Conservation (phyloP, 23 tunicate species). For the Ascidia mentula region DNA sequence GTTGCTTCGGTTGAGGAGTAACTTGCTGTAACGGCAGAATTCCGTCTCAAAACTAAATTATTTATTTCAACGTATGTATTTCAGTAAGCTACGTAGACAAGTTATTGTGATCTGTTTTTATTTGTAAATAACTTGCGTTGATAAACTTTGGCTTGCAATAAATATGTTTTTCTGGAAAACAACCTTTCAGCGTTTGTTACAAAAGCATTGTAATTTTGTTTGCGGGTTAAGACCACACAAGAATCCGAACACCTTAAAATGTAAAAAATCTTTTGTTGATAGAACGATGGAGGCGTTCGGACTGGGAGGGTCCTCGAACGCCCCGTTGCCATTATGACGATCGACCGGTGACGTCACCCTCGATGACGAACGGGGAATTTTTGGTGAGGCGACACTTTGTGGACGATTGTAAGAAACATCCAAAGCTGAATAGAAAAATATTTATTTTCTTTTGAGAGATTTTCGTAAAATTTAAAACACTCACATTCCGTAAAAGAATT, state of each 20-base stretch:
- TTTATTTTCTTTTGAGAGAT: background rate
- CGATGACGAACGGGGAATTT: background rate
- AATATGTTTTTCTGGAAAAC: too few relatives aligned
- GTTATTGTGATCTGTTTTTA: too few relatives aligned
- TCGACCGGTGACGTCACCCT: slow-evolving; percentile 14
- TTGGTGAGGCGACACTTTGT: slow-evolving; percentile 9
- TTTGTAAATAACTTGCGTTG: too few relatives aligned
- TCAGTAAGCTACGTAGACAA: too few relatives aligned
- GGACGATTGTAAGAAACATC: background rate
- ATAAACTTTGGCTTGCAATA: too few relatives aligned
- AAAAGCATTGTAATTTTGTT: too few relatives aligned
- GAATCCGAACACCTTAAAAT: slow-evolving; percentile 43
- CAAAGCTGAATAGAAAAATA: background rate
- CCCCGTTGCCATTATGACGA: background rate
- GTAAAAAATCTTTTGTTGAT: slow-evolving; percentile 40
- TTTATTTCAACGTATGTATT: too few relatives aligned
- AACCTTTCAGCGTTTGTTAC: too few relatives aligned
- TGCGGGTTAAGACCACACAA: too few relatives aligned
- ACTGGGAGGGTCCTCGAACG: background rate
- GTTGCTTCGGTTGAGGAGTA: background rate
- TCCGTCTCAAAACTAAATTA: too few relatives aligned
- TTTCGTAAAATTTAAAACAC: background rate
- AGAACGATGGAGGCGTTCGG: slow-evolving; percentile 24
- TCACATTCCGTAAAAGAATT: background rate
- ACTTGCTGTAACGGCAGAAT: too few relatives aligned